Evolutionary conservation across 1,140 invertebrate genomes (phyloP).

Genomic region (Trachymyrmex septentrionalis): DNA sequence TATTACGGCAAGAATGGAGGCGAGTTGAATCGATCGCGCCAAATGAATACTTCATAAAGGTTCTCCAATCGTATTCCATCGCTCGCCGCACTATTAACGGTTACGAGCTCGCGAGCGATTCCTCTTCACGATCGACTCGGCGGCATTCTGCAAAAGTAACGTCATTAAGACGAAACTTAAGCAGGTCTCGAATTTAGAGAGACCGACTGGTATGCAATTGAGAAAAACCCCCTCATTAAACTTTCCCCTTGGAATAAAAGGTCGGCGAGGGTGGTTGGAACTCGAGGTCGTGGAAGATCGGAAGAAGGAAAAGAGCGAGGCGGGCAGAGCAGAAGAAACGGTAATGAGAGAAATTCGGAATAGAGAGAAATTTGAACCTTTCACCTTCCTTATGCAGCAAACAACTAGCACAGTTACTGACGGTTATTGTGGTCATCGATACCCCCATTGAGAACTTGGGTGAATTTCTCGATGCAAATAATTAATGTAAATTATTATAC

Average conservation of each 20-base stretch:
- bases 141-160: constrained; percentile 50
- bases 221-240: constrained; percentile 57
- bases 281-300: constrained; percentile 16
- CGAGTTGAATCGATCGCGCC: constrained; percentile 43
- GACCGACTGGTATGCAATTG: constrained; percentile 30
- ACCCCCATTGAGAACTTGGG: not conserved
- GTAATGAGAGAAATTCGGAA: constrained; percentile 57
- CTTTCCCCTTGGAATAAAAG: constrained; percentile 53
- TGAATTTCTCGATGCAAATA: constrained; percentile 20
- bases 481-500: constrained; percentile 36
- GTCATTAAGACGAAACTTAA: constrained; percentile 61
- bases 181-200: constrained; percentile 55
- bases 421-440: constrained; percentile 3
- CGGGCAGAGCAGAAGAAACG: constrained; percentile 6
- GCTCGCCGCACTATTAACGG: constrained; percentile 59
- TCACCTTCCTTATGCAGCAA: not conserved
- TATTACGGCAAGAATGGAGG: constrained; percentile 16
- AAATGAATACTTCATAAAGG: constrained; percentile 61
- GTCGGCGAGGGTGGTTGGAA: constrained; percentile 15
- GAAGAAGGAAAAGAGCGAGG: not conserved
- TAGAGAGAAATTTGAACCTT: constrained; percentile 61
- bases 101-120: constrained; percentile 34
- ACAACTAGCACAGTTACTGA: not conserved
- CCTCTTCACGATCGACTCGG: constrained; percentile 31
- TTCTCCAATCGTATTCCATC: constrained; percentile 54